phyloP scores from a whole-genome alignment of 1,140 invertebrate genomes.

The Caenorhabditis remanei region DNA sequence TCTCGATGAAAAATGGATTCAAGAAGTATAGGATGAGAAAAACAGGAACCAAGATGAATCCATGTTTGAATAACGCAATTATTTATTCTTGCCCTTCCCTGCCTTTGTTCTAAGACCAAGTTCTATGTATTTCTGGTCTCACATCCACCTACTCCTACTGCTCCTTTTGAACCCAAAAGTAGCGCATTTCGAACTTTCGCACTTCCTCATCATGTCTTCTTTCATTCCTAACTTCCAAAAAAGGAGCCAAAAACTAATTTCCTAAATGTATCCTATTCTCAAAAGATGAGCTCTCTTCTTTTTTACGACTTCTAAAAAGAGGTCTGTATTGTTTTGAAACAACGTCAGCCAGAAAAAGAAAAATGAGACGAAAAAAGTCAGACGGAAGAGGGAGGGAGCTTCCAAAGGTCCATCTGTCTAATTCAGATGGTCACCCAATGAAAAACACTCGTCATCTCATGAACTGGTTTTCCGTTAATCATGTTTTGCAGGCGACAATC shows the following conservation, averaged over 20 bases:
- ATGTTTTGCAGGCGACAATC: not conserved
- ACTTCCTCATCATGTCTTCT: not conserved
- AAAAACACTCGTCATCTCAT: not conserved
- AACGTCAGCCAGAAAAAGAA: not conserved
- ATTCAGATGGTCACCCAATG: slow-evolving; percentile 7
- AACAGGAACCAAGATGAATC: slow-evolving; percentile 36
- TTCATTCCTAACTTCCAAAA: not conserved
- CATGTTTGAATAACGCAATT: slow-evolving; percentile 36
- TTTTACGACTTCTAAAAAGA: slow-evolving; percentile 7
- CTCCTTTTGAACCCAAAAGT: not conserved
- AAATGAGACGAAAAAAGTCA: not conserved
- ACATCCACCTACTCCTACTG: not conserved
- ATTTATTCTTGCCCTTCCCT: slow-evolving; percentile 20
- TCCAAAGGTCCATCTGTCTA: slow-evolving; percentile 45
- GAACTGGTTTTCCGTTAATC: not conserved
- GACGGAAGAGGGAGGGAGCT: not conserved
- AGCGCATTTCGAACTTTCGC: not conserved
- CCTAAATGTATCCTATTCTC: slow-evolving; percentile 20
- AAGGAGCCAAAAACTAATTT: slow-evolving; percentile 48
- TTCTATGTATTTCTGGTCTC: not conserved
- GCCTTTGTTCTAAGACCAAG: not conserved
- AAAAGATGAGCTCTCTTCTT: not conserved
- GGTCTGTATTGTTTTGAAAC: slow-evolving; percentile 30
- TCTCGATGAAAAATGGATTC: not conserved
- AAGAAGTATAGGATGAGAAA: not conserved